These are phyloP conservation scores for Brachyhypopomus gauderio DNA, from an alignment of 2,113 vertebrate genomes.

Conservation along the genomic window DNA sequence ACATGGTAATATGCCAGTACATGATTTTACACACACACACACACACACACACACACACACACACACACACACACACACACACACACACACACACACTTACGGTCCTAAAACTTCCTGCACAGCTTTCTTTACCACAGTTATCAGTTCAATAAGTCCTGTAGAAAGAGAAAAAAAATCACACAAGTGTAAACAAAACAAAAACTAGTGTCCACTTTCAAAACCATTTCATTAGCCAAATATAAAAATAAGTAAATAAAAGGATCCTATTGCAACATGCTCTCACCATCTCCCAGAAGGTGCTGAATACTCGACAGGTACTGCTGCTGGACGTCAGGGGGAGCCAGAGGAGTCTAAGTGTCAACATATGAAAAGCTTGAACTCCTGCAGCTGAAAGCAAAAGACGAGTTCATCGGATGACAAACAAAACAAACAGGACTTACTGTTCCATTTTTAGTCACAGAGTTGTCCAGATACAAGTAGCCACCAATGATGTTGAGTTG, in stretches of 20 bases:
- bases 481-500: conserved; percentile 97
- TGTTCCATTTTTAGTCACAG: conserved; percentile 78
- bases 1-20: too few relatives aligned
- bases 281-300: conserved; percentile 95
- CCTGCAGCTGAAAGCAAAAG: not conserved
- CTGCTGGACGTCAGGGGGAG: conserved; percentile 95
- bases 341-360: conserved; percentile 76
- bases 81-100: conserved; percentile 69
- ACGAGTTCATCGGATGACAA: not conserved
- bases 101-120: conserved; percentile 86
- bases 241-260: not conserved
- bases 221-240: too few relatives aligned
- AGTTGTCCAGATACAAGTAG: conserved; percentile 96
- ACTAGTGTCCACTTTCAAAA: not conserved
- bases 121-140: conserved; percentile 89
- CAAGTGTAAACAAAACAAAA: not conserved
- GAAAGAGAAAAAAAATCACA: not conserved
- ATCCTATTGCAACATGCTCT: conserved; percentile 21
- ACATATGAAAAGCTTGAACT: not conserved
- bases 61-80: too few relatives aligned
- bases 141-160: conserved; percentile 87
- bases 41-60: too few relatives aligned
- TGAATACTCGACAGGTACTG: conserved; percentile 98
- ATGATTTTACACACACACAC: too few relatives aligned
- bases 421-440: conserved; percentile 70